Evolutionary conservation across 2,888 invertebrate genomes (phyloP).

Genomic region (Terebella lapidaria): DNA sequence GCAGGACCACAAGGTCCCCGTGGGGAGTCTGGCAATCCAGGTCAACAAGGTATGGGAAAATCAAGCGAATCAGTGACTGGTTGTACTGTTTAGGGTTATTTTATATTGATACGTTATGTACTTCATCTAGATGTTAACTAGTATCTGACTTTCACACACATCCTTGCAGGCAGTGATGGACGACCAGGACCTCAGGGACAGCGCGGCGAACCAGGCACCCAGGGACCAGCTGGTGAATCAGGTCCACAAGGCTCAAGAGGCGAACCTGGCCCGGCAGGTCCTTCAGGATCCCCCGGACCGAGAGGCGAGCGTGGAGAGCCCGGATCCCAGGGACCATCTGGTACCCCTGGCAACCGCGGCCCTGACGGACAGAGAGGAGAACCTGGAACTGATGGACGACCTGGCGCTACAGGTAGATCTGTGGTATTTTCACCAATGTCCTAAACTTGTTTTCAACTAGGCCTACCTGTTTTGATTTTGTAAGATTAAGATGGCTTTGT

Average conservation of each 20-base stretch:
- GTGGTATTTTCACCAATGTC: no score
- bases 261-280: slow-evolving; percentile 1
- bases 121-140: no score
- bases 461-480: no score
- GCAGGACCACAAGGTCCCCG: slow-evolving; percentile 16
- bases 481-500: no score
- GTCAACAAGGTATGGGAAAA: slow-evolving; percentile 15
- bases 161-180: slow-evolving; percentile 25
- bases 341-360: slow-evolving; percentile 16
- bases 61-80: no score
- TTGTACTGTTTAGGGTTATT: no score
- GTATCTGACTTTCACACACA: no score
- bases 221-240: slow-evolving; percentile 6
- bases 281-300: slow-evolving; percentile 8
- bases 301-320: slow-evolving; percentile 10
- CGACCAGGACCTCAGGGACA: slow-evolving; percentile 24
- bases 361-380: slow-evolving; percentile 11
- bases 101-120: no score
- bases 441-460: no score
- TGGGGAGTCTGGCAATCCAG: slow-evolving; percentile 14
- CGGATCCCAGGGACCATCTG: slow-evolving; percentile 15
- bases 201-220: slow-evolving; percentile 21
- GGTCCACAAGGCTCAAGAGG: slow-evolving; percentile 12
- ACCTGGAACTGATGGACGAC: slow-evolving; percentile 16
- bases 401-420: slow-evolving; percentile 15